phyloP scores from a whole-genome alignment of 1,140 invertebrate genomes.

The Subanguina moxae region DNA sequence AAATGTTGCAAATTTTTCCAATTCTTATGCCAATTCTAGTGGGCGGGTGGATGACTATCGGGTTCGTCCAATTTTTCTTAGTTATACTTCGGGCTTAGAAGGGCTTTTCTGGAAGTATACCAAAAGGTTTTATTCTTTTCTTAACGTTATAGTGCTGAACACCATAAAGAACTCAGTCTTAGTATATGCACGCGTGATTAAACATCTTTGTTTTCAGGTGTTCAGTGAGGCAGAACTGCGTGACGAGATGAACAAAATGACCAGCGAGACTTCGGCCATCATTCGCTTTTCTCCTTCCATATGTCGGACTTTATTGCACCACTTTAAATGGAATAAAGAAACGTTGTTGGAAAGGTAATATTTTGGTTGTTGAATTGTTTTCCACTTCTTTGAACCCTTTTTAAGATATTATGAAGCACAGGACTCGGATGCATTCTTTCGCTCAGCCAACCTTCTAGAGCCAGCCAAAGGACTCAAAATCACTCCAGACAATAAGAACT shows the following conservation, averaged over 20 bases:
- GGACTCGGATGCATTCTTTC: slow-evolving; percentile 38
- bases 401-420: slow-evolving; percentile 34
- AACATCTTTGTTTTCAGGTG: slow-evolving; percentile 24
- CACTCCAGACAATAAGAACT: too few relatives aligned
- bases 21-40: not conserved
- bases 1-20: not conserved
- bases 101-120: too few relatives aligned
- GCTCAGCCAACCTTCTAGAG: not conserved
- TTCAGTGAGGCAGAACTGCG: slow-evolving; percentile 27
- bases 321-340: slow-evolving; percentile 47
- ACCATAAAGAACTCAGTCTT: too few relatives aligned
- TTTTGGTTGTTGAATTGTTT: not conserved
- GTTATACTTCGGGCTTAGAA: not conserved
- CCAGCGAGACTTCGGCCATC: slow-evolving; percentile 37
- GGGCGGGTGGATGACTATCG: not conserved
- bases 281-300: slow-evolving; percentile 31
- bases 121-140: too few relatives aligned
- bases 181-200: too few relatives aligned
- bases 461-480: too few relatives aligned
- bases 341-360: slow-evolving; percentile 35
- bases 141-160: too few relatives aligned
- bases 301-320: slow-evolving; percentile 35
- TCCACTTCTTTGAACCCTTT: not conserved
- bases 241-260: slow-evolving; percentile 30
- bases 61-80: not conserved